Evolutionary conservation across 2,797 vertebrate genomes (phyloP).

Genomic region (Vireo griseus): DNA sequence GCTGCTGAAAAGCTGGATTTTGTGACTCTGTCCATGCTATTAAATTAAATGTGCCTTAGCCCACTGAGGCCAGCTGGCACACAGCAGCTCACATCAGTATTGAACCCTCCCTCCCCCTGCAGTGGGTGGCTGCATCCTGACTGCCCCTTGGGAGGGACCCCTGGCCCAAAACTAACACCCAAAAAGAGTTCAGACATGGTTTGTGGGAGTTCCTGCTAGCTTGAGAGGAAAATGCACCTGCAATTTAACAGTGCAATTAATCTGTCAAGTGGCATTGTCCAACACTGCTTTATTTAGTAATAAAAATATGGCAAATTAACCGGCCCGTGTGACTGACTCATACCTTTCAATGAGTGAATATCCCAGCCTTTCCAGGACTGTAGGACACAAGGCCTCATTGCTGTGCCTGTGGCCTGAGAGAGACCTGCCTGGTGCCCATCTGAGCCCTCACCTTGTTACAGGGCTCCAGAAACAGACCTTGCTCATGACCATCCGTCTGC

Average conservation of each 20-base stretch:
- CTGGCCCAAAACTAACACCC: accelerated
- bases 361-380: accelerated
- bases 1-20: not conserved
- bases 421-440: accelerated
- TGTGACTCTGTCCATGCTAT: not conserved
- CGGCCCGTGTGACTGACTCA: accelerated
- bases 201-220: not conserved
- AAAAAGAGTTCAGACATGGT: accelerated
- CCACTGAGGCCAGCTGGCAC: not conserved
- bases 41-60: not conserved
- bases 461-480: not conserved
- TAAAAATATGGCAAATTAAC: not conserved
- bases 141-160: not conserved
- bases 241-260: not conserved
- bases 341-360: not conserved
- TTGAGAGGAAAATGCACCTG: accelerated
- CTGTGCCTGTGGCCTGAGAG: accelerated
- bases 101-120: accelerated
- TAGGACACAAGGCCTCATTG: accelerated
- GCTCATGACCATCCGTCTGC: accelerated
- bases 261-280: not conserved
- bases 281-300: not conserved
- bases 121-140: accelerated
- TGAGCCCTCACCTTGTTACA: accelerated
- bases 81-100: accelerated